These are phyloP conservation scores for Griposia aprilina DNA, from an alignment of 2,888 invertebrate genomes.

Conservation along the genomic window DNA sequence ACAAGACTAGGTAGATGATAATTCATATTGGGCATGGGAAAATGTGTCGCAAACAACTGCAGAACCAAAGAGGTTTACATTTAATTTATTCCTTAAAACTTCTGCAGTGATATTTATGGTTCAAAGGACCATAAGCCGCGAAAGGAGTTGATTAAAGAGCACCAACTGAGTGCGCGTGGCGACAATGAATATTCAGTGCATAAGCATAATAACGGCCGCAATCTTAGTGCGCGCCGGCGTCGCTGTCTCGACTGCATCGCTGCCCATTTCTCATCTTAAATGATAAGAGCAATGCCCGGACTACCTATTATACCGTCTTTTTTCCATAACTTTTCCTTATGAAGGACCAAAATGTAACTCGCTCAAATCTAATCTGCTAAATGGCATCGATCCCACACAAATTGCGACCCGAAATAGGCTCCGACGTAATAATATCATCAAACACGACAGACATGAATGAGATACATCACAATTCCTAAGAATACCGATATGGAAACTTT, in stretches of 20 bases:
- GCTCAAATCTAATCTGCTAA: constrained; percentile 54
- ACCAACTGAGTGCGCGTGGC: constrained; percentile 75
- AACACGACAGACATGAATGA: constrained; percentile 61
- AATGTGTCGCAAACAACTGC: neutral
- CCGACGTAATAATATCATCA: constrained; percentile 66
- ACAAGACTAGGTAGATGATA: too few species aligned
- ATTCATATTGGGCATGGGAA: neutral
- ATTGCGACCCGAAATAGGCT: constrained; percentile 50
- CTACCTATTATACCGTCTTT: constrained; percentile 67
- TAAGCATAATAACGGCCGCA: constrained; percentile 84
- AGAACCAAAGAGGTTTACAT: constrained; percentile 10
- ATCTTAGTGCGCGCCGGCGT: constrained; percentile 79
- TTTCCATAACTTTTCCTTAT: constrained; percentile 39
- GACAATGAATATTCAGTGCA: constrained; percentile 87
- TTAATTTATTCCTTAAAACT: constrained; percentile 22
- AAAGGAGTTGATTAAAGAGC: constrained; percentile 86
- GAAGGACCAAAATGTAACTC: constrained; percentile 31
- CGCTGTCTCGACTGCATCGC: constrained; percentile 83
- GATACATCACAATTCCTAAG: constrained; percentile 67
- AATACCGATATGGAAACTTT: constrained; percentile 71
- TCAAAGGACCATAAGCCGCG: constrained; percentile 60
- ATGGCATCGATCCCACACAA: constrained; percentile 57
- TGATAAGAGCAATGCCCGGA: constrained; percentile 79
- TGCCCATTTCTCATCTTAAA: constrained; percentile 89
- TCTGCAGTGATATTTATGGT: constrained; percentile 26